Evolutionary conservation across 2,888 invertebrate species (phyloP).

Genomic region (Isoperla grammatica): DNA sequence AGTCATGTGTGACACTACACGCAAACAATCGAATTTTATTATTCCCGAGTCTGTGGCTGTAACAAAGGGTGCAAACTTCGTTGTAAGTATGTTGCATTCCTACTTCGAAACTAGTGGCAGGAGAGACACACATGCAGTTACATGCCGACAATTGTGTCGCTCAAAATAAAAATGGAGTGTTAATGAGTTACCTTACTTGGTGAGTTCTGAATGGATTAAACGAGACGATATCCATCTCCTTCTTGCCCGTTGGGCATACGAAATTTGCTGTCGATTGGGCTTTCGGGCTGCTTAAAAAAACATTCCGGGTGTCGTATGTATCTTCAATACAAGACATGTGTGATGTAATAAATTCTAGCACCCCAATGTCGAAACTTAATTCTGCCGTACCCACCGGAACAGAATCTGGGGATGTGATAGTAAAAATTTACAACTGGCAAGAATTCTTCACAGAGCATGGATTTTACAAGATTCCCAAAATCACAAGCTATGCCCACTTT

Average conservation of each 20-base stretch:
- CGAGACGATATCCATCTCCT: slow-evolving; percentile 4
- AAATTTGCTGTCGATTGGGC: slow-evolving; percentile 16
- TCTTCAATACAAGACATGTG: too few species aligned
- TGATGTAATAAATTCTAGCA: too few species aligned
- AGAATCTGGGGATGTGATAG: too few species aligned
- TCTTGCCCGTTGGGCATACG: slow-evolving; percentile 14
- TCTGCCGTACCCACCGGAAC: too few species aligned
- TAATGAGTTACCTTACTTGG: slow-evolving; percentile 7
- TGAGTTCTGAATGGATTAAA: background rate
- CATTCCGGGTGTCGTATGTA: background rate
- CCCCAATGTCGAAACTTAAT: too few species aligned
- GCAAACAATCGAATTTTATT: slow-evolving; percentile 21
- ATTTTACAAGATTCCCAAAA: too few species aligned
- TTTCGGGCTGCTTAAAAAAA: slow-evolving; percentile 17
- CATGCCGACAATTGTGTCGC: slow-evolving; percentile 29
- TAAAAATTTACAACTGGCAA: too few species aligned
- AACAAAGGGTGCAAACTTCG: too few species aligned
- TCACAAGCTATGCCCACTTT: too few species aligned
- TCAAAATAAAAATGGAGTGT: slow-evolving; percentile 28
- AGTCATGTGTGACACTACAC: slow-evolving; percentile 25
- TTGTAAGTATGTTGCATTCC: too few species aligned
- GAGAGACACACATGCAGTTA: slow-evolving; percentile 17
- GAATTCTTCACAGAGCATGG: too few species aligned
- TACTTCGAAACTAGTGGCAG: slow-evolving; percentile 2
- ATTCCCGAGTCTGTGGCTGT: slow-evolving; percentile 20